Evolutionary conservation across 2,888 invertebrate species (phyloP).

Genomic region (Rhingia campestris): DNA sequence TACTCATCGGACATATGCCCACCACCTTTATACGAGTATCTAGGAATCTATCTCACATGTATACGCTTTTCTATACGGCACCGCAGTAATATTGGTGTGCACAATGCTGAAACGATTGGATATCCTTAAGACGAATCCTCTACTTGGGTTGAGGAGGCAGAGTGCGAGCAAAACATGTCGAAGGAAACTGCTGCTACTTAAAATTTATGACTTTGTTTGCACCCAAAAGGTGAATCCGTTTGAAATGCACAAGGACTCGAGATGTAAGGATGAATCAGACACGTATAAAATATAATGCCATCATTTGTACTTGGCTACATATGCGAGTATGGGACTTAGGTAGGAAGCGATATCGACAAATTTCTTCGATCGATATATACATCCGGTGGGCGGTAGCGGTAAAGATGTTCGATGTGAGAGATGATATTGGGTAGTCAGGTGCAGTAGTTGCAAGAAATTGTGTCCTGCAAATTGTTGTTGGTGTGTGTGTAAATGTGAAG

Average conservation of each 20-base stretch:
- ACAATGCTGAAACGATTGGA: conserved; percentile 69
- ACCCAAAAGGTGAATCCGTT: conserved; percentile 76
- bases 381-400: conserved; percentile 67
- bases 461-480: background rate
- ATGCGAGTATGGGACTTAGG: conserved; percentile 42
- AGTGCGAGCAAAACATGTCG: conserved; percentile 71
- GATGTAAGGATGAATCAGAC: conserved; percentile 63
- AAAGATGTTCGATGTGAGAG: conserved; percentile 54
- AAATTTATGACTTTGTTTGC: conserved; percentile 77
- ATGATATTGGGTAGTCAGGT: conserved; percentile 59
- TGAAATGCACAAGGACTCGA: conserved; percentile 48
- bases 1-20: conserved; percentile 45
- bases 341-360: conserved; percentile 74
- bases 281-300: conserved; percentile 71
- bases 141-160: conserved; percentile 17
- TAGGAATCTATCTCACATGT: conserved; percentile 55
- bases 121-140: conserved; percentile 47
- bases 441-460: conserved; percentile 34
- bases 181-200: conserved; percentile 73
- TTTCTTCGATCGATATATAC: conserved; percentile 64
- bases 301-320: conserved; percentile 70
- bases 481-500: conserved; percentile 21
- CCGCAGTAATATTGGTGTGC: conserved; percentile 59
- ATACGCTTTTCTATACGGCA: conserved; percentile 47
- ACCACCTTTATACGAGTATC: conserved; percentile 20